These are phyloP conservation scores for Thalpophila matura DNA, from an alignment of 2,888 invertebrate species.

Conservation along the genomic window DNA sequence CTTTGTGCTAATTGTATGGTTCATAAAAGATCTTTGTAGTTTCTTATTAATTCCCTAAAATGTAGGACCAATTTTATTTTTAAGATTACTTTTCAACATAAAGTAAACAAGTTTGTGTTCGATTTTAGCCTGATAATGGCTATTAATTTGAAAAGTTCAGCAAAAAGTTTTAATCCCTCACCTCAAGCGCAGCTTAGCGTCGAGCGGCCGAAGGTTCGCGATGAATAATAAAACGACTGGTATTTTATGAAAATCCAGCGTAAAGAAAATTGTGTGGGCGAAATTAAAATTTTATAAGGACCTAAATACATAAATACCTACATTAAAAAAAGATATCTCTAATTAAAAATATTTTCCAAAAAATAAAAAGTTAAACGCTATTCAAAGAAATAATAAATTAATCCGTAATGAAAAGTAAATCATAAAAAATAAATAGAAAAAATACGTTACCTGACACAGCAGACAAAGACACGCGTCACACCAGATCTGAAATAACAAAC, in stretches of 20 bases:
- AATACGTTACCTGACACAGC: constrained; percentile 73
- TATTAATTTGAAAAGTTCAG: constrained; percentile 7
- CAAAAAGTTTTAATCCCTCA: constrained; percentile 33
- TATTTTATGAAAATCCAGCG: not conserved
- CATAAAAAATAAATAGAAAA: constrained; percentile 29
- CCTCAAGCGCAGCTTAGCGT: constrained; percentile 20
- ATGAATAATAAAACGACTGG: not conserved
- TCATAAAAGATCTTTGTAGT: too few relatives aligned
- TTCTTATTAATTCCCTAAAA: too few relatives aligned
- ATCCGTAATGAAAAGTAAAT: constrained; percentile 27
- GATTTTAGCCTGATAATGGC: constrained; percentile 21
- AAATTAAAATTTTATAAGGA: too few relatives aligned
- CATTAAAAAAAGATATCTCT: not conserved
- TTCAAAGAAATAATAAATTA: constrained; percentile 13
- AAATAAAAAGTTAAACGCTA: constrained; percentile 4
- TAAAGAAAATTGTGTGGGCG: too few relatives aligned
- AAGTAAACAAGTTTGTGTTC: not conserved
- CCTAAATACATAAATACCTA: not conserved
- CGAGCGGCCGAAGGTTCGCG: not conserved
- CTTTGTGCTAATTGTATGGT: too few relatives aligned
- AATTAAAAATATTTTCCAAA: constrained; percentile 1
- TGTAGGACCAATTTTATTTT: not conserved
- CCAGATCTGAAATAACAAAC: constrained; percentile 74
- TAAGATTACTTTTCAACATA: not conserved
- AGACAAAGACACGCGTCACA: constrained; percentile 13